Evolutionary conservation across 2,888 invertebrate genomes (phyloP), one percentile per base, ranked within the genome.

Genomic region (Macaria notata): DNA sequence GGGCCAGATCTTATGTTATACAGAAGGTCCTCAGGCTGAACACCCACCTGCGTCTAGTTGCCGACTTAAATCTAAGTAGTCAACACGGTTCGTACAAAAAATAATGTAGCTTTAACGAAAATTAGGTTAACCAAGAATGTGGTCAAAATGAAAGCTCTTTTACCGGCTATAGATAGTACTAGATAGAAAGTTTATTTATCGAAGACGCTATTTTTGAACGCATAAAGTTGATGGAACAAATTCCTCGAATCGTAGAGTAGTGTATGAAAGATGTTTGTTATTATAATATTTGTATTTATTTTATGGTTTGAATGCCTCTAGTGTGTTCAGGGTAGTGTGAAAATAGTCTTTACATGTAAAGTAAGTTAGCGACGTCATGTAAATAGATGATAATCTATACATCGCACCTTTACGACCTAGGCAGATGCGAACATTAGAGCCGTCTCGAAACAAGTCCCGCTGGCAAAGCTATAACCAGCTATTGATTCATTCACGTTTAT

Each of bases 331-430:
- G 49, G 38, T 61, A 59, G 60, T 54, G 59, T 57, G 56, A 61
- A 56, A 57, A 50, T 60, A 59, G 61, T 59, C 64, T 59, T 42
- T 68, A 66, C 65, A 66, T 69, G 75, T 72, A 78, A 81, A 78
- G 70, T 70, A 71, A 72, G 66, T 81, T 81, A 81, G 72, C 72
- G 66, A 66, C 70, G 62, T 61, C 66, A 64, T 86, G 86, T 85
- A 83, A 84, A 84, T 84, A 82, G 74, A 67, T 66, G 79, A 69
- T 77, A 80, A 81, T 69, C 66, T 62, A 61, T 65, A 46, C 56
- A 69, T 72, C 60, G 68, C 73, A 58, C 66, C 54, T 68, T 68
- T 64, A 70, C 68, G 68, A 68, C 54, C 59, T 54, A 68, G 61
- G 65, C 47, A 42, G 49, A 6, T 39, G 53, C 53, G 49, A 49